These are phyloP conservation scores for Mastigias papua DNA, from an alignment of 30 jellyfish, hydroid and myxozoan species.

Conservation along the genomic window DNA sequence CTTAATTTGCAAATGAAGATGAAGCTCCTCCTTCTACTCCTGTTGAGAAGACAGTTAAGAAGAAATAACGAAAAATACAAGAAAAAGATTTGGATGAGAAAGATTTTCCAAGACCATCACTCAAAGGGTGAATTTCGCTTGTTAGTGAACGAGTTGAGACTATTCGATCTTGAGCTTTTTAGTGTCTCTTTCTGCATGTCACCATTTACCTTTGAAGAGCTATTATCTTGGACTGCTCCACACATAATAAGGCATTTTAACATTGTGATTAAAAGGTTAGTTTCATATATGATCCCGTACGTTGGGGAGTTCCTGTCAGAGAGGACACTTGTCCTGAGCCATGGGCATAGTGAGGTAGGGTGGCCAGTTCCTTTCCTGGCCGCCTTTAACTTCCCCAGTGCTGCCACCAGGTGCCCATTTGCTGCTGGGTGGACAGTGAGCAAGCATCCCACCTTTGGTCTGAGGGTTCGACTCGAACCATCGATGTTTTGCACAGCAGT, in stretches of 20 bases:
- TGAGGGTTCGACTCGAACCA: no score
- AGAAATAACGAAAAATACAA: constrained; percentile 20
- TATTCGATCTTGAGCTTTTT: constrained; percentile 26
- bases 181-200: constrained; percentile 17
- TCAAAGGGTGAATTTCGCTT: constrained; percentile 27
- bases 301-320: no score
- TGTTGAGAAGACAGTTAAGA: constrained; percentile 23
- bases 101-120: constrained; percentile 26
- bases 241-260: constrained; percentile 31
- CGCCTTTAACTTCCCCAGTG: no score
- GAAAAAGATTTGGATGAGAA: constrained; percentile 26
- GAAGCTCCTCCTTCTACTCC: constrained; percentile 7
- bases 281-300: no score
- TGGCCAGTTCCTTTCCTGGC: no score
- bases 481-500: no score
- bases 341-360: no score
- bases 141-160: constrained; percentile 31
- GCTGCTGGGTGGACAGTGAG: no score
- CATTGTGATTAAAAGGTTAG: no score
- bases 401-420: no score
- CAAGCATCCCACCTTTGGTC: no score
- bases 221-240: constrained; percentile 32
- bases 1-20: constrained; percentile 20
- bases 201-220: constrained; percentile 26
- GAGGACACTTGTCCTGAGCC: no score